Percentiles rank a stretch among this genome's conserved stretches.
These are phyloP conservation scores for Tetragnatha versicolor DNA, from an alignment of 1,140 invertebrate genomes.

Conservation along the genomic window DNA sequence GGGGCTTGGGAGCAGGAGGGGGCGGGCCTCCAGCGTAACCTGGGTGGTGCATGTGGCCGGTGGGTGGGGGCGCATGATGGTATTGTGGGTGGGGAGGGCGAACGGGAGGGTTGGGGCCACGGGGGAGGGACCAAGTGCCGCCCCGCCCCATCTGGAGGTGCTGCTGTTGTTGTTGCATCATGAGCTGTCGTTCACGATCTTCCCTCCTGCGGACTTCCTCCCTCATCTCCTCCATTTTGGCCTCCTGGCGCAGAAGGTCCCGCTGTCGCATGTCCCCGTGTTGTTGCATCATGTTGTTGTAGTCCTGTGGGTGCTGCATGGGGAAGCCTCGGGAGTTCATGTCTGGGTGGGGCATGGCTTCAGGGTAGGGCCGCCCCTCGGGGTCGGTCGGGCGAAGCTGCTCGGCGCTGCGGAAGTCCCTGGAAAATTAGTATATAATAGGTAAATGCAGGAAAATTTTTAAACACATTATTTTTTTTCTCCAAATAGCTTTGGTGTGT, in stretches of 20 bases:
- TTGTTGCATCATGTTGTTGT: conserved; percentile 50
- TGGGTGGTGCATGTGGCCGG: conserved; percentile 61
- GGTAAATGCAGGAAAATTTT: too few relatives aligned
- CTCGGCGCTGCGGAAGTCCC: conserved; percentile 46
- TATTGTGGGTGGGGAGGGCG: conserved; percentile 25
- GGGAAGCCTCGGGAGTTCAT: conserved; percentile 20
- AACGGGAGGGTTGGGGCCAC: conserved; percentile 74
- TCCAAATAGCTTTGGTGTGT: too few relatives aligned
- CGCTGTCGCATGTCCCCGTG: conserved; percentile 59
- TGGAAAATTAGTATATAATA: neutral
- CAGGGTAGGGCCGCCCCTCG: conserved; percentile 12
- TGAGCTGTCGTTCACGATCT: conserved; percentile 65
- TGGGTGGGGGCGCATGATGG: neutral
- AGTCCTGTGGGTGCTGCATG: conserved; percentile 20
- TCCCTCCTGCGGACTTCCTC: conserved; percentile 80
- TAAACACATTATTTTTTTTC: too few relatives aligned
- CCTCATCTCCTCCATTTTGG: conserved; percentile 82
- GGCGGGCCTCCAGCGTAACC: conserved; percentile 57
- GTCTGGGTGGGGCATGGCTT: conserved; percentile 16
- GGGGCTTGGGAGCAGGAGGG: conserved; percentile 55
- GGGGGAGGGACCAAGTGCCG: conserved; percentile 63
- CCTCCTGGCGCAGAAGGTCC: conserved; percentile 74
- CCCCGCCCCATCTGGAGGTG: conserved; percentile 8
- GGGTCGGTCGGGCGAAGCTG: conserved; percentile 11
- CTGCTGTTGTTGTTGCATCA: conserved; percentile 56